phyloP scores from a whole-genome alignment of 2,113 vertebrate species.

The Galeopterus variegatus region DNA sequence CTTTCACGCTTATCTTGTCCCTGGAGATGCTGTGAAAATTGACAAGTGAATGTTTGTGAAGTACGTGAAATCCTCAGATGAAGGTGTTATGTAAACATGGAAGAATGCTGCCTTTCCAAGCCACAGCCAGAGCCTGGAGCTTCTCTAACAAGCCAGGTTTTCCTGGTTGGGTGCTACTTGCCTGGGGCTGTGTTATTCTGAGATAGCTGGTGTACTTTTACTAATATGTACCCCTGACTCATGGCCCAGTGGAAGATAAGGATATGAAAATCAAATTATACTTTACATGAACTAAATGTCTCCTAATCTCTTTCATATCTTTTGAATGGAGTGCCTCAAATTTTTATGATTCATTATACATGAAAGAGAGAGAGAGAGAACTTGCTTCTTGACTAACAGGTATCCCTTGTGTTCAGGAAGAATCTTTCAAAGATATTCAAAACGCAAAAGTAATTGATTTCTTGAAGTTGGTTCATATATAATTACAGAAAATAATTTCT shows the following conservation, averaged over 20 bases:
- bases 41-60: conserved; percentile 71
- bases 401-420: background rate
- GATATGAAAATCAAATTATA: conserved; percentile 52
- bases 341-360: conserved; percentile 35
- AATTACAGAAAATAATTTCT: conserved; percentile 61
- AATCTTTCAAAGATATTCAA: conserved; percentile 66
- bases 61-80: conserved; percentile 58
- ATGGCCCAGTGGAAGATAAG: conserved; percentile 21
- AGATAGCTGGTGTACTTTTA: background rate
- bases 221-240: conserved; percentile 56
- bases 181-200: conserved; percentile 37
- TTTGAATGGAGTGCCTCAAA: conserved; percentile 19
- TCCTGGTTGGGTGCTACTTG: conserved; percentile 58
- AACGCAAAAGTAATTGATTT: conserved; percentile 42
- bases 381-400: conserved; percentile 24
- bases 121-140: background rate
- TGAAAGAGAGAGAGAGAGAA: background rate
- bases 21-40: conserved; percentile 73
- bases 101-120: conserved; percentile 53
- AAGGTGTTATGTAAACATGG: conserved; percentile 65
- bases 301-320: conserved; percentile 39
- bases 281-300: conserved; percentile 53
- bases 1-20: conserved; percentile 66
- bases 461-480: conserved; percentile 53
- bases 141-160: conserved; percentile 60